Conservation (phyloP, 2,888 invertebrate species). For the Lasius platythorax region DNA sequence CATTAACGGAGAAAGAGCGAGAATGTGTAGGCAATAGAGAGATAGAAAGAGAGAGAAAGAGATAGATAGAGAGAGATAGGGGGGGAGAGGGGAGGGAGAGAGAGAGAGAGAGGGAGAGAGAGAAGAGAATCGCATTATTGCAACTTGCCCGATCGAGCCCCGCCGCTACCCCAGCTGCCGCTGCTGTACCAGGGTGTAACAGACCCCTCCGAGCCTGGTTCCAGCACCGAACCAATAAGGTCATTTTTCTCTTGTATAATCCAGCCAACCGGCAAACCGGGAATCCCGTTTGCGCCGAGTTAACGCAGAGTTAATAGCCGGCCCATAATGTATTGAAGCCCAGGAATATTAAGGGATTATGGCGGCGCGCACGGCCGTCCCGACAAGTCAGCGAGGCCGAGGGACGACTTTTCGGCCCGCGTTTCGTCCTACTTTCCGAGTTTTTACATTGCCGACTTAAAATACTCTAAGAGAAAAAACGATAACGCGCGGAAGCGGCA, state of each 20-base stretch:
- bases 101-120: constrained; percentile 37
- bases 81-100: neutral
- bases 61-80: constrained; percentile 16
- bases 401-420: constrained; percentile 49
- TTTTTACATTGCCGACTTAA: constrained; percentile 59
- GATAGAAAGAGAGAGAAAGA: constrained; percentile 28
- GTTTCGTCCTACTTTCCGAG: constrained; percentile 68
- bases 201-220: constrained; percentile 74
- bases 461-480: constrained; percentile 34
- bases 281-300: constrained; percentile 78
- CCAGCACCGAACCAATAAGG: constrained; percentile 80
- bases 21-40: constrained; percentile 51
- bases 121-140: constrained; percentile 82
- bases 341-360: constrained; percentile 82
- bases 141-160: constrained; percentile 75
- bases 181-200: constrained; percentile 76
- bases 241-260: constrained; percentile 81
- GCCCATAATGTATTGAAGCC: constrained; percentile 79
- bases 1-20: constrained; percentile 79
- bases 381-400: constrained; percentile 67
- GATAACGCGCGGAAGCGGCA: constrained; percentile 16
- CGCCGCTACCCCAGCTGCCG: constrained; percentile 72
- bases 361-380: constrained; percentile 62
- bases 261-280: constrained; percentile 77
- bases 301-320: constrained; percentile 82